Conservation (phyloP, 1,140 invertebrate species). For the Argopecten irradians region DNA sequence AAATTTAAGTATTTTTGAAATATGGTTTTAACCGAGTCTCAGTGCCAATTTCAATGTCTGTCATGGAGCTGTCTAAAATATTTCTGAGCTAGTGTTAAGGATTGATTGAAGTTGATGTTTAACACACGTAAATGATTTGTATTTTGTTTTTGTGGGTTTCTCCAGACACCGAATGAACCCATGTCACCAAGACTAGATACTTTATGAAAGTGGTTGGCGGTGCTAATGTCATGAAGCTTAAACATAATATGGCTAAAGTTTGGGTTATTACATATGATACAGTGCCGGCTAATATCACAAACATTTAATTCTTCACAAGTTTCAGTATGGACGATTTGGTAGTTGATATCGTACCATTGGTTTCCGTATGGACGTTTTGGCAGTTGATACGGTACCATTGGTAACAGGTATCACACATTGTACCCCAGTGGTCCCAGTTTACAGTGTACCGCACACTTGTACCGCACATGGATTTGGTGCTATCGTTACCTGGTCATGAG, state of each 20-base stretch:
- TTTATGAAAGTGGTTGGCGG: neutral
- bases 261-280: conserved; percentile 18
- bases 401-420: neutral
- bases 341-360: conserved; percentile 6
- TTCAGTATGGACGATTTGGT: neutral
- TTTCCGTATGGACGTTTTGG: neutral
- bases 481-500: neutral
- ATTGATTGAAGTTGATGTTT: conserved; percentile 28
- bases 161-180: neutral
- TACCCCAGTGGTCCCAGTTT: neutral
- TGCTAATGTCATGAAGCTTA: conserved; percentile 22
- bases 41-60: conserved; percentile 31
- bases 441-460: neutral
- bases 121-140: conserved; percentile 15
- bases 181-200: neutral
- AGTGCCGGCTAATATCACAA: neutral
- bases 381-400: neutral
- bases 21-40: conserved; percentile 30
- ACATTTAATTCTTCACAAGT: conserved; percentile 19
- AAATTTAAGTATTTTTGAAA: too few relatives aligned
- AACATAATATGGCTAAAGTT: neutral
- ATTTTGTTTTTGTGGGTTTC: neutral
- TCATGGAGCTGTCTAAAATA: conserved; percentile 39
- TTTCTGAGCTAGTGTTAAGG: neutral
- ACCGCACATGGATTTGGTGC: neutral